These are phyloP conservation scores for Scartelaos histophorus DNA, from an alignment of 2,113 vertebrate genomes.

Conservation along the genomic window DNA sequence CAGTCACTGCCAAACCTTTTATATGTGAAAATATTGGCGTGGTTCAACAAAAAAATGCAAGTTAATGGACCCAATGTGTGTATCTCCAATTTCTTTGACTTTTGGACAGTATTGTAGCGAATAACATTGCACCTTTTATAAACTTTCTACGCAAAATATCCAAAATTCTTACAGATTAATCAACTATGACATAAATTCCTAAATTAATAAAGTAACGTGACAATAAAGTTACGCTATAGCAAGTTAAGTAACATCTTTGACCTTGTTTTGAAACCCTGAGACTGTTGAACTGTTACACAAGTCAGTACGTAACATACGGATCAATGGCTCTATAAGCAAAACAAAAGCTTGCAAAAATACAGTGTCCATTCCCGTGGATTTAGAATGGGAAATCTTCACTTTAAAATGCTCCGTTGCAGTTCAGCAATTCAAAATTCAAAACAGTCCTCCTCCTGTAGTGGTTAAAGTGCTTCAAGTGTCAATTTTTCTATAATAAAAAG, in stretches of 20 bases:
- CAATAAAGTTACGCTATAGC: constrained; percentile 19
- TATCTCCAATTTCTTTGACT: too few relatives aligned
- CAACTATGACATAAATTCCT: background rate
- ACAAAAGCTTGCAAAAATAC: constrained; percentile 32
- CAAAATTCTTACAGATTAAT: background rate
- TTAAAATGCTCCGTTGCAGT: background rate
- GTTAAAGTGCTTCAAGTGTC: constrained; percentile 74
- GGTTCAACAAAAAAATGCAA: too few relatives aligned
- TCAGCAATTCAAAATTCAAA: background rate
- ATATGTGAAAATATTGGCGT: too few relatives aligned
- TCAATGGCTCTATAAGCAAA: constrained; percentile 37
- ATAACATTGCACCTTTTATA: background rate
- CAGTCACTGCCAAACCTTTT: too few relatives aligned
- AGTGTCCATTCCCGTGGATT: constrained; percentile 3
- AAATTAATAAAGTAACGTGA: constrained; percentile 10
- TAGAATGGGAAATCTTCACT: background rate
- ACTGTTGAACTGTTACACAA: constrained; percentile 7
- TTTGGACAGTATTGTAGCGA: too few relatives aligned
- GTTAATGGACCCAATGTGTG: too few relatives aligned
- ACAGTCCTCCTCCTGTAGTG: background rate
- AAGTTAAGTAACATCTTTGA: constrained; percentile 27
- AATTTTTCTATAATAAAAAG: constrained; percentile 8
- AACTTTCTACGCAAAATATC: background rate
- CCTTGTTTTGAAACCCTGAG: constrained; percentile 32
- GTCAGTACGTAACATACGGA: constrained; percentile 39